Base-by-base conservation (phyloP, 2,113 vertebrate genomes). In the Dermatemys mawii region DNA sequence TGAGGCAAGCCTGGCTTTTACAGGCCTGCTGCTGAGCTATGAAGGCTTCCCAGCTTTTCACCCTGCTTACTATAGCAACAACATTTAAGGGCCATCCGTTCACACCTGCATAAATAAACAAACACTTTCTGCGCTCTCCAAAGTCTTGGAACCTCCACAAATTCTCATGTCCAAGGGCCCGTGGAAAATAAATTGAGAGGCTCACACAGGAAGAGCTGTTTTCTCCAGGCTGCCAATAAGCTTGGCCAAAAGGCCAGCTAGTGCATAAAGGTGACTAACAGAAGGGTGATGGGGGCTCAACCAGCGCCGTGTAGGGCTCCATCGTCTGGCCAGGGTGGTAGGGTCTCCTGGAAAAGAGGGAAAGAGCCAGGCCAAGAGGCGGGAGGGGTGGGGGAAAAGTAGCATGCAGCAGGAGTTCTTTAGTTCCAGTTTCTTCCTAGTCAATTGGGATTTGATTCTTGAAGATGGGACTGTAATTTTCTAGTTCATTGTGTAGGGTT, bases 1-100 rank as follows among this genome's bases (percentile, higher is more conserved):
- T 1, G 93, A 41, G 81, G 48, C 0, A 0, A 49, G 17, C 35
- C 19, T 75, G 84, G 54, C 2, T 0, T 78, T 38, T n/a, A 41
- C 81, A 73, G 44, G 7, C 41, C 41, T 26, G 41, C 24, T 49
- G 41, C 8, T 8, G 2, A 44, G 1, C 8, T 41, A 26, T 0
- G 4, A 27, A 79, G 2, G 67, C 46, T 54, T 60, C 84, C 89
- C 76, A 57, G 55, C 57, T 44, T 57, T 87, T 55, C 85, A 75
- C 3, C 0, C 48, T 57, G 83, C 90, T 88, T 87, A 83, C 90
- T 41, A 87, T 38, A 48, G 22, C 29, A 24, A 16, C 60, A 54
- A 13, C 53, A 26, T 54, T 54, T 54, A 54, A n/a, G 48, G 82
- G 50, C 53, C 51, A 50, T 48, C 38, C 53, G 44, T 86, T 86